Conservation (phyloP, 1,140 invertebrate genomes). For the Liolophura sinensis region DNA sequence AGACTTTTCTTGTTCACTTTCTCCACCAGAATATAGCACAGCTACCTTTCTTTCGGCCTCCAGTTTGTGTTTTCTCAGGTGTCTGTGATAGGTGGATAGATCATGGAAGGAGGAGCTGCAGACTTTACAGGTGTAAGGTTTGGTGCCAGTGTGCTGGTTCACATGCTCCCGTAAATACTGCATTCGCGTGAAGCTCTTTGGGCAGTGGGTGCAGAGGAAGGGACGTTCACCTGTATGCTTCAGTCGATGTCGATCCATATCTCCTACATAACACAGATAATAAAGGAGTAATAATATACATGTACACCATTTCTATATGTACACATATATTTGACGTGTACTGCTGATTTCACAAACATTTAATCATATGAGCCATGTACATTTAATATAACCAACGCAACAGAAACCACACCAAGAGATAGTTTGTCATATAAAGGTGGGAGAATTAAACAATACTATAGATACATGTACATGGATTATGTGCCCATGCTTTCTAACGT, state of each 20-base stretch:
- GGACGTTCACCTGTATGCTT: slow-evolving; percentile 51
- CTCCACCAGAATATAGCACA: too few species aligned
- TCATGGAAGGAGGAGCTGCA: slow-evolving; percentile 55
- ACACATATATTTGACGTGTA: neutral
- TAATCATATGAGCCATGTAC: neutral
- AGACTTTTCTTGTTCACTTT: too few species aligned
- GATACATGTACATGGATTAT: too few species aligned
- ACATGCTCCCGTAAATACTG: slow-evolving; percentile 69
- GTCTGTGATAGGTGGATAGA: slow-evolving; percentile 53
- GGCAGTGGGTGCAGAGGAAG: slow-evolving; percentile 66
- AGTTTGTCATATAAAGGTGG: neutral
- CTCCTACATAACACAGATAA: slow-evolving; percentile 70
- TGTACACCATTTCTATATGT: neutral
- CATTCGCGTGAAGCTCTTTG: slow-evolving; percentile 71
- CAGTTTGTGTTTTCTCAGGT: slow-evolving; percentile 39
- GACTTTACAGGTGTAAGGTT: slow-evolving; percentile 53
- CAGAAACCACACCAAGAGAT: neutral
- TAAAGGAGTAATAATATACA: neutral
- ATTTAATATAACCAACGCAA: neutral
- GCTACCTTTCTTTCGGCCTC: neutral
- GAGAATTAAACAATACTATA: neutral
- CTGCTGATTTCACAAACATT: neutral
- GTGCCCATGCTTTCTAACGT: too few species aligned
- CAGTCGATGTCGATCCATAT: slow-evolving; percentile 71
- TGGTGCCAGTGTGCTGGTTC: slow-evolving; percentile 48